Evolutionary conservation across 2,888 invertebrate genomes (phyloP).

Genomic region (Xestobium rufovillosum): DNA sequence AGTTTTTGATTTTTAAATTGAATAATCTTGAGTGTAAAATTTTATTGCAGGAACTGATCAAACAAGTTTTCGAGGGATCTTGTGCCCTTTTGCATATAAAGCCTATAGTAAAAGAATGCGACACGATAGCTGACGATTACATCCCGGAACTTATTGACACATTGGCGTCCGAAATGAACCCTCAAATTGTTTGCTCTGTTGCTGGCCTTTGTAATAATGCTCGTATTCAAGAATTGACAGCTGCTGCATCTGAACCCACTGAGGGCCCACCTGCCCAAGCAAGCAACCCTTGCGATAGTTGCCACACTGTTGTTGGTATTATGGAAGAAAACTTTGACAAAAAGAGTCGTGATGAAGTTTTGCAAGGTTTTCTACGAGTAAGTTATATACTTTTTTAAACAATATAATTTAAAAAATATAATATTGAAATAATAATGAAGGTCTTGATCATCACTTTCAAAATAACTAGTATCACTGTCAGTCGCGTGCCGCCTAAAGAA

Average conservation of each 20-base stretch:
- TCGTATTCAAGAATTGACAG: constrained; percentile 58
- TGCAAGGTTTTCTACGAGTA: constrained; percentile 50
- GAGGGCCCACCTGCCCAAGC: constrained; percentile 6
- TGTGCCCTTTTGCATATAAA: constrained; percentile 74
- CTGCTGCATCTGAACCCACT: constrained; percentile 37
- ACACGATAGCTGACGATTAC: constrained; percentile 73
- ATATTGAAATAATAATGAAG: too few species aligned
- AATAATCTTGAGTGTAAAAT: neutral
- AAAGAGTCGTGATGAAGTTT: constrained; percentile 50
- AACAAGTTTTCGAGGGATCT: constrained; percentile 80
- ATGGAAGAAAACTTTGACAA: constrained; percentile 49
- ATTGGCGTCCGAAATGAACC: constrained; percentile 85
- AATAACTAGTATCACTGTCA: too few species aligned
- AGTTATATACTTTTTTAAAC: constrained; percentile 18
- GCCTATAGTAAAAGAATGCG: constrained; percentile 65
- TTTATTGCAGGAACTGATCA: constrained; percentile 62
- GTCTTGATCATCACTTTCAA: too few species aligned
- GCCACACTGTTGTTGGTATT: constrained; percentile 47
- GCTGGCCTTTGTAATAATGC: constrained; percentile 81
- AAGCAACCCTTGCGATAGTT: constrained; percentile 42
- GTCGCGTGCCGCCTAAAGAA: too few species aligned
- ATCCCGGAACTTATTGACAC: constrained; percentile 83
- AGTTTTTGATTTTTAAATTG: neutral
- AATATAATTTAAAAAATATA: too few species aligned
- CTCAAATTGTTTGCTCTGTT: constrained; percentile 77